These are phyloP conservation scores for Apis dorsata DNA, from an alignment of 1,140 invertebrate genomes.

Conservation along the genomic window DNA sequence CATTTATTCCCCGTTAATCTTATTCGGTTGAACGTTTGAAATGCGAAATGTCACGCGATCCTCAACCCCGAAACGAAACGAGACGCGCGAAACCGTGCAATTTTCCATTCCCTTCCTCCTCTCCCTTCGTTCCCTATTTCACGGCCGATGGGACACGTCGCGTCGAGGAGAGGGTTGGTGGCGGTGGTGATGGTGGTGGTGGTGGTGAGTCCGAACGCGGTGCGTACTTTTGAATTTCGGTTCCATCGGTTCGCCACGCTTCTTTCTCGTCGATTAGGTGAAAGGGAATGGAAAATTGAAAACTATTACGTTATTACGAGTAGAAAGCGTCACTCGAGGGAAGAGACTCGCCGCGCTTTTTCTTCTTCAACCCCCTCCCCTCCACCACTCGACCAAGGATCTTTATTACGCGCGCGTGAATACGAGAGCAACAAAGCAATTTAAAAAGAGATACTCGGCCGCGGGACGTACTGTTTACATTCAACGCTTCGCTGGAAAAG, in stretches of 20 bases:
- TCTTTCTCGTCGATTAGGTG: neutral
- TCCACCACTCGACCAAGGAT: neutral
- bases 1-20: constrained; percentile 28
- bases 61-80: neutral
- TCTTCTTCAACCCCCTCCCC: neutral
- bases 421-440: neutral
- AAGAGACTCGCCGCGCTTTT: neutral
- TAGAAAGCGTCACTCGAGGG: too few relatives aligned
- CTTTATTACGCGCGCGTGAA: neutral
- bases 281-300: constrained; percentile 4
- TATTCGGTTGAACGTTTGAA: neutral
- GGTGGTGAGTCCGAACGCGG: too few relatives aligned
- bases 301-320: constrained; percentile 18
- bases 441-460: neutral
- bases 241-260: neutral
- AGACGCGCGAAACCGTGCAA: constrained; percentile 1
- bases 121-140: neutral
- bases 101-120: neutral
- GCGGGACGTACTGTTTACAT: neutral
- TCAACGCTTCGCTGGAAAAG: neutral
- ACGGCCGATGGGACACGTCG: constrained; percentile 6
- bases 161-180: neutral
- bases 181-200: neutral
- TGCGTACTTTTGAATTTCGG: neutral
- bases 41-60: constrained; percentile 6